Conservation (phyloP, 2,113 vertebrate genomes). For the Nyctereutes procyonoides region DNA sequence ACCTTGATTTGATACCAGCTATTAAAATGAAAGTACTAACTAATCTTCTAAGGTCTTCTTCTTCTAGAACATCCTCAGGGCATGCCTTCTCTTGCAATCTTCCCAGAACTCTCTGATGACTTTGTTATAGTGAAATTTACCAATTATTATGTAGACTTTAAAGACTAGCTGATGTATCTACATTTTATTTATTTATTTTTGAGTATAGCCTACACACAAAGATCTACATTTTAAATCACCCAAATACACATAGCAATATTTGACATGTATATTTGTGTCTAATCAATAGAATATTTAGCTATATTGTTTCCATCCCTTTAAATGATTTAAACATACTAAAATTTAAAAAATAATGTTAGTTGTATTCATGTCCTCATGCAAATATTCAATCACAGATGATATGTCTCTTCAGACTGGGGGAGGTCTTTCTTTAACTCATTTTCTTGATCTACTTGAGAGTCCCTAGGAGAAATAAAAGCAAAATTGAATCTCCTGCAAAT, state of each 20-base stretch:
- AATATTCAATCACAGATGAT: not conserved
- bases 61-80: not conserved
- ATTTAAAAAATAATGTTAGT: not conserved
- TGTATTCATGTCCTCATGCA: not conserved
- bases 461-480: not conserved
- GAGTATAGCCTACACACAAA: not conserved
- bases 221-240: not conserved
- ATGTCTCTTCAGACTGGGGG: not conserved
- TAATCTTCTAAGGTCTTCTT: not conserved
- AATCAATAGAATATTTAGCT: not conserved
- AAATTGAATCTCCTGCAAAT: not conserved
- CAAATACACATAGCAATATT: not conserved
- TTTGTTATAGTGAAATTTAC: not conserved
- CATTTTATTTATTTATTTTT: not conserved
- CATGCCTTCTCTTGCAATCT: not conserved
- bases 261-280: not conserved
- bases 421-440: not conserved
- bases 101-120: not conserved
- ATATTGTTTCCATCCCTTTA: not conserved
- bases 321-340: conserved; percentile 21
- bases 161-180: not conserved
- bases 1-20: not conserved
- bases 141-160: not conserved
- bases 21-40: not conserved
- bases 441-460: not conserved